These are phyloP conservation scores for Eulithis prunata DNA, from an alignment of 2,888 invertebrate genomes.

Conservation along the genomic window DNA sequence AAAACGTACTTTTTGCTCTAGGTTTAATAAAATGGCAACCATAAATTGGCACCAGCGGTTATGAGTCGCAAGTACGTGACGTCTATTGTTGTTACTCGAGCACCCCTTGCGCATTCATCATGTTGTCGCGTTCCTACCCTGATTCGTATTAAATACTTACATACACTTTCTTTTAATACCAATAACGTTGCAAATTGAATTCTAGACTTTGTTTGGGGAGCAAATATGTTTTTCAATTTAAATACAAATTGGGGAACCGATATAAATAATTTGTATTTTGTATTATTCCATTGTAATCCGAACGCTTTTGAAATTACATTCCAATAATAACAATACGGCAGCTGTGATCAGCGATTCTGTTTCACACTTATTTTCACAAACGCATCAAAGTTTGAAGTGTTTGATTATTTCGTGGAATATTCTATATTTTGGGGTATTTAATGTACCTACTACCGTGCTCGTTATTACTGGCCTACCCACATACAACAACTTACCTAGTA, in stretches of 20 bases:
- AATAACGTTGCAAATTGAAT: conserved; percentile 5
- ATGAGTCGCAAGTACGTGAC: conserved; percentile 74
- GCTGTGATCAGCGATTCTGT: conserved; percentile 21
- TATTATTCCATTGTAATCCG: conserved; percentile 17
- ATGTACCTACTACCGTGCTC: too few species aligned
- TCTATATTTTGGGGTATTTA: too few species aligned
- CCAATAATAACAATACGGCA: conserved; percentile 20
- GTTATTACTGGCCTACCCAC: background rate
- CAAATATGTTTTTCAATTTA: background rate
- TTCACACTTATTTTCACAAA: conserved; percentile 20
- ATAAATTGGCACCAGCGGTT: conserved; percentile 74
- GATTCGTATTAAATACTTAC: conserved; percentile 34
- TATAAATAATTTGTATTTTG: conserved; percentile 14
- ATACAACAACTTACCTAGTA: background rate
- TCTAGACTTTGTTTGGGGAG: background rate
- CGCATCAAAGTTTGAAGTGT: conserved; percentile 1
- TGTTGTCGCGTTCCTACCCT: conserved; percentile 50
- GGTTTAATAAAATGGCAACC: conserved; percentile 56
- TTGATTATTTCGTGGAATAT: background rate
- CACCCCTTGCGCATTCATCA: conserved; percentile 61
- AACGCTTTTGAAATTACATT: conserved; percentile 20
- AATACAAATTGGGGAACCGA: conserved; percentile 14
- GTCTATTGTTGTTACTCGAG: conserved; percentile 62
- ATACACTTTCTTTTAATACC: conserved; percentile 12
- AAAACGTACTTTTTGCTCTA: conserved; percentile 15